Percentiles rank a stretch among this genome's conserved stretches.
Evolutionary conservation across 1,140 invertebrate species (phyloP).

Genomic region (Zaprionus taronus): DNA sequence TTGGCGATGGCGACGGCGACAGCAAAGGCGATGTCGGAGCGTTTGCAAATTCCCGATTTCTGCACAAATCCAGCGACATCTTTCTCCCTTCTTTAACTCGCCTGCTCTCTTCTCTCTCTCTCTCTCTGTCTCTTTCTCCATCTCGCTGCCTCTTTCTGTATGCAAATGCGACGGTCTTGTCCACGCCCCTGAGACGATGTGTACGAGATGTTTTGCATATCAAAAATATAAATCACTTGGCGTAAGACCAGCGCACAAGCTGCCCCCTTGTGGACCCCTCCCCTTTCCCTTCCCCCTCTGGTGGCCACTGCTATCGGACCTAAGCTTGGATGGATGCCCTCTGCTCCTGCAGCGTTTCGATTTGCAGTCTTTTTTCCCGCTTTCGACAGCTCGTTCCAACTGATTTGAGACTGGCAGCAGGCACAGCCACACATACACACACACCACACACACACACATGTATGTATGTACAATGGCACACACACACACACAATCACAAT

Average conservation of each 20-base stretch:
- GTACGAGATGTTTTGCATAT: conserved; percentile 79
- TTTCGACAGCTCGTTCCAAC: conserved; percentile 61
- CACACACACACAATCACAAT: background rate
- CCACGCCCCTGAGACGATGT: conserved; percentile 67
- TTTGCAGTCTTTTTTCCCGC: conserved; percentile 41
- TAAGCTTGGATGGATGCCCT: conserved; percentile 36
- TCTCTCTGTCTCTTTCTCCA: background rate
- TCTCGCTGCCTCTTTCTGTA: conserved; percentile 11
- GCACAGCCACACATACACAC: conserved; percentile 4
- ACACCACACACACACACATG: background rate
- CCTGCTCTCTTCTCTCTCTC: background rate
- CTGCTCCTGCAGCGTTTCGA: conserved; percentile 43
- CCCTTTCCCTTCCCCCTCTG: background rate
- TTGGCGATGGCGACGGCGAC: conserved; percentile 50
- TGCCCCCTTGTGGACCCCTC: background rate
- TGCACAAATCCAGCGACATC: conserved; percentile 60
- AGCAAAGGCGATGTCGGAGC: conserved; percentile 40
- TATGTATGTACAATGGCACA: background rate
- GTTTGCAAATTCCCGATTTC: conserved; percentile 75
- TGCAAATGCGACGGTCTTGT: conserved; percentile 61
- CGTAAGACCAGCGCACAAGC: conserved; percentile 70
- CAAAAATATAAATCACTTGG: conserved; percentile 82
- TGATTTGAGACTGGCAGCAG: conserved; percentile 42
- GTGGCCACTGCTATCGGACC: conserved; percentile 38
- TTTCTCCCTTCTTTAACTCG: background rate